Evolutionary conservation across 2,888 invertebrate genomes (phyloP), one percentile per base, ranked within the genome.

Genomic region (Zootermopsis nevadensis): DNA sequence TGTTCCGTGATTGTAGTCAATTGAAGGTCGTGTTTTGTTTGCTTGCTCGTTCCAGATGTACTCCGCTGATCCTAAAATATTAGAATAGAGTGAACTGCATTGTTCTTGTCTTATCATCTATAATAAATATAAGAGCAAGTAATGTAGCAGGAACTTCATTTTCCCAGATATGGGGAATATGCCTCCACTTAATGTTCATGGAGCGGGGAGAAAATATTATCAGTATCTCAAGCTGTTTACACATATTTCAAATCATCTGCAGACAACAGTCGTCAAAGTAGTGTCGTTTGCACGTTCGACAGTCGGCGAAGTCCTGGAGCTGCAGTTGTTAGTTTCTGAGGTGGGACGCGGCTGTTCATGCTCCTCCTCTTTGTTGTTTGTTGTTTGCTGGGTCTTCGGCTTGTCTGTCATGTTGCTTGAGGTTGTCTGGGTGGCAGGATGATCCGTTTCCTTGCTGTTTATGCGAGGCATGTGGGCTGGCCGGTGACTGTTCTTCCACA

Each of bases 401-500:
- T 8, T 48, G 48, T 12, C 48, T 48, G 48, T 15, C 48, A 19
- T 15, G 3, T 3, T 12, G 15, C 15, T 19, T 15, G 48, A 48
- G 60, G 27, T 60, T 60, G 60, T 27, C 60, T 27, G 60, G 48
- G 19, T 19, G 15, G 19, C 0, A 19, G 1, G 12, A 3, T 48
- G 48, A 48, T 48, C 48, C 48, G 15, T 0, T 0, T 19, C 48
- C 15, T 48, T 48, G 60, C 27, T 60, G 60, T 60, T 60, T n/a
- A n/a, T 60, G 15, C n/a, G 60, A 27, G n/a, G 12, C n/a, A 60
- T 6, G 4, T n/a, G 60, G 74, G 10, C 24, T 19, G 22, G 79
- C 35, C 79, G n/a, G 76, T 30, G 31, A 1, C 1, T 35, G 74
- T 38, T 74, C 22, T 53, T 79, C 55, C 77, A 79, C 60, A 66